phyloP scores from a whole-genome alignment of 1,140 invertebrate genomes.

The Ceratina calcarata region DNA sequence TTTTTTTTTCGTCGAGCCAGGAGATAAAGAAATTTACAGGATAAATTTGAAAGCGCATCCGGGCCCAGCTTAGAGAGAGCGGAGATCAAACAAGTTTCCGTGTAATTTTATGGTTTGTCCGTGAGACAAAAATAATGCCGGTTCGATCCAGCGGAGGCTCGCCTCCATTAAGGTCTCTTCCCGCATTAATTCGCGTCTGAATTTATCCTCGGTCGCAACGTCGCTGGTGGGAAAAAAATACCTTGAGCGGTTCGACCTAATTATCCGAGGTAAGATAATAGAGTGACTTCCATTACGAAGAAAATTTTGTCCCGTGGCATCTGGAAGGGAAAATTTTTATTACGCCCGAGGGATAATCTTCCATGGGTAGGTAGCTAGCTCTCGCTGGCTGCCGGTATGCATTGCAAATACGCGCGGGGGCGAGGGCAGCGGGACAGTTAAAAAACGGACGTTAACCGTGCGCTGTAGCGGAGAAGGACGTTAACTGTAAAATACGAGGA shows the following conservation, averaged over 20 bases:
- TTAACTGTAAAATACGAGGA: not conserved
- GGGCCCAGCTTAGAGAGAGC: no score
- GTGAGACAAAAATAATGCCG: no score
- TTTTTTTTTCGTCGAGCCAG: no score
- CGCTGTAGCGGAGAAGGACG: not conserved
- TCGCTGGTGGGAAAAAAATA: not conserved
- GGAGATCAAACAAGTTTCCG: constrained; percentile 1
- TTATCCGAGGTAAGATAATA: constrained; percentile 47
- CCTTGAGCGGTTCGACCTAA: constrained; percentile 36
- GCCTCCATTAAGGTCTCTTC: not conserved
- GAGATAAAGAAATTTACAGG: no score
- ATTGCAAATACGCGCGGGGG: constrained; percentile 10
- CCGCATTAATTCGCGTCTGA: constrained; percentile 33
- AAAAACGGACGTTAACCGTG: constrained; percentile 25
- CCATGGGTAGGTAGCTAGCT: not conserved
- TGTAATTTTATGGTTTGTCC: constrained; percentile 30
- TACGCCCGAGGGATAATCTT: constrained; percentile 36
- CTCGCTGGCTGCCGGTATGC: not conserved
- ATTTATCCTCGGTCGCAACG: constrained; percentile 18
- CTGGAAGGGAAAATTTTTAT: constrained; percentile 46
- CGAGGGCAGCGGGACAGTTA: constrained; percentile 22
- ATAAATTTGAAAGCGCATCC: no score
- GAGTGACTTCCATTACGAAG: constrained; percentile 47
- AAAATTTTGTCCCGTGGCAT: constrained; percentile 44
- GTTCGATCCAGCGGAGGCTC: no score